Base-by-base conservation (phyloP, 2,113 vertebrate species). In the Muscicapa adusta region DNA sequence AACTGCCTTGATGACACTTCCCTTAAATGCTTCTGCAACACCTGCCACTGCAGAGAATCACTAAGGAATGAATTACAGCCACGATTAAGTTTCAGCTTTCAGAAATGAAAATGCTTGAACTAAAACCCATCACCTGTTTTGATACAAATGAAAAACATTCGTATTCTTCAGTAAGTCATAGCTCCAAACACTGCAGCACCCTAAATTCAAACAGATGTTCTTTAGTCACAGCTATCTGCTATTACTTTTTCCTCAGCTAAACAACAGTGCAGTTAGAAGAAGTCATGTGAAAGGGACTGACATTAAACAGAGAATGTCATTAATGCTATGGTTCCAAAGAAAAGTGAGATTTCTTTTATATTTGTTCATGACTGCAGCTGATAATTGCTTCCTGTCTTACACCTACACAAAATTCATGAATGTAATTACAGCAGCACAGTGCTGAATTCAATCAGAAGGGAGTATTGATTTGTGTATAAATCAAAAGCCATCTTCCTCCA, bases 301-400 rank as follows among this genome's bases (percentile, higher is more conserved):
- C 84, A 36, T 95, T 94, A 95, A 91, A 77, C 7, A 89, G 79
- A 94, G 79, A 92, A 91, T 94, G 86, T 89, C 57, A 3, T 93
- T 97, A 97, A 96, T 94, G 56, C 81, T 83, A 93, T 26, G 10
- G n/a, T 84, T 97, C 48, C 78, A 84, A 95, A 93, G 82, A 89
- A 95, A 92, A 95, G 70, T 76, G 77, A 97, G 85, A 84, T 94
- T 93, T 96, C 90, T 83, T 96, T 97, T 96, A 92, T 66, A 81
- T 84, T 96, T 34, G 12, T 91, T 87, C 95, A 48, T 89, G 87
- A 36, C 85, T 95, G 73, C 0, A 2, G 76, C 60, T 97, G 85
- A 87, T 96, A 96, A 97, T 97, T 97, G 96, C 96, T 97, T 97
- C 95, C 96, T 95, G 93, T 96, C 96, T 97, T 95, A 97, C 97